Evolutionary conservation across 2,888 invertebrate genomes (phyloP).

Genomic region (Drosophila anomalipes): DNA sequence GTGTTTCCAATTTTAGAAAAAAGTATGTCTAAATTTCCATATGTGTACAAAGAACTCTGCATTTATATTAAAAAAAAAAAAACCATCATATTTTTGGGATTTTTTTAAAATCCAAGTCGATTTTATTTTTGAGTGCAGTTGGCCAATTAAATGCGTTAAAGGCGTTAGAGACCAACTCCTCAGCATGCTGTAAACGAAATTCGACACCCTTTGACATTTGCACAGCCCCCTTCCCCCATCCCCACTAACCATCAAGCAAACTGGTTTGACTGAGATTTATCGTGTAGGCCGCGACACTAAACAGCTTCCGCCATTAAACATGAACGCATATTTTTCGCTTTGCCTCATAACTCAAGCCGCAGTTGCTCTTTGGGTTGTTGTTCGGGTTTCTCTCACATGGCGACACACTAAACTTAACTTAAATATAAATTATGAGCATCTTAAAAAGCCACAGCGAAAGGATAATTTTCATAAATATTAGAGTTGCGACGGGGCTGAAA

Average conservation of each 20-base stretch:
- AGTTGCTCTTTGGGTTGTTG: conserved; percentile 24
- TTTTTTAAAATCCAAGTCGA: background rate
- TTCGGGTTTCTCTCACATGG: conserved; percentile 53
- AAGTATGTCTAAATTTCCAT: background rate
- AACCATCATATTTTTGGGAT: too few species aligned
- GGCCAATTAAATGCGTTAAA: conserved; percentile 69
- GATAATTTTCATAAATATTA: conserved; percentile 81
- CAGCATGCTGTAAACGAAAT: background rate
- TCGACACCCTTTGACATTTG: conserved; percentile 49
- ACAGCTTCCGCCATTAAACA: conserved; percentile 81
- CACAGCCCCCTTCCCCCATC: background rate
- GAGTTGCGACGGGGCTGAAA: conserved; percentile 43
- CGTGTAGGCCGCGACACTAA: conserved; percentile 73
- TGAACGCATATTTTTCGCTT: conserved; percentile 64
- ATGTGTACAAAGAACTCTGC: background rate
- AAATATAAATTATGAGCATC: conserved; percentile 82
- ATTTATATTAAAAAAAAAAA: too few species aligned
- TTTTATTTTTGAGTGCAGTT: conserved; percentile 9
- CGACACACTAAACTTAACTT: conserved; percentile 77
- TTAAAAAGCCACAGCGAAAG: conserved; percentile 80
- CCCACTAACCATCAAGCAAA: too few species aligned
- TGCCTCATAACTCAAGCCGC: conserved; percentile 62
- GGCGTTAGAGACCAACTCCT: background rate
- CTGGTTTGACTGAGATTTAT: conserved; percentile 65
- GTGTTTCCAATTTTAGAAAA: background rate